phyloP scores from a whole-genome alignment of 2,888 invertebrate species.

The Rotaria macrura region DNA sequence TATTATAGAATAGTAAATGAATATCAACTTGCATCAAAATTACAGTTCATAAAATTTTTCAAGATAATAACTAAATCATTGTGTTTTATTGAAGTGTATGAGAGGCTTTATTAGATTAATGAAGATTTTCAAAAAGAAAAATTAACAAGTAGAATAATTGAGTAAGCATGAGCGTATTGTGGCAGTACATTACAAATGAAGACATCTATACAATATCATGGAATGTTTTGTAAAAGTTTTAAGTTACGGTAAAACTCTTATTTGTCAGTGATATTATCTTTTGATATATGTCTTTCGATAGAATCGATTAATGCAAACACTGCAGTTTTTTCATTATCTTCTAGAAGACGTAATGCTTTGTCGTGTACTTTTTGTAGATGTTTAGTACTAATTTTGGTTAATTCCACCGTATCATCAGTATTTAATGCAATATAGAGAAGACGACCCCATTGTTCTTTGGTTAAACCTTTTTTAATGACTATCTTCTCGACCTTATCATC shows the following conservation, averaged over 20 bases:
- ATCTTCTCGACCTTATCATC: background rate
- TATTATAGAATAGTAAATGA: too few relatives aligned
- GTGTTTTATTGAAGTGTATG: too few relatives aligned
- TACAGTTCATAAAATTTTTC: too few relatives aligned
- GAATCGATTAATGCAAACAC: background rate
- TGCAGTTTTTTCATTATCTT: background rate
- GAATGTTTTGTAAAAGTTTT: background rate
- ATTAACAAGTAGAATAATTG: too few relatives aligned
- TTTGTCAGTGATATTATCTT: background rate
- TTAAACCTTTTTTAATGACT: background rate
- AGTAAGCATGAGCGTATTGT: too few relatives aligned
- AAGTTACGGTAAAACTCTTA: background rate
- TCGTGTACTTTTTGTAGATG: background rate
- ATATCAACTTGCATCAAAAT: too few relatives aligned
- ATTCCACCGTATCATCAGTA: background rate
- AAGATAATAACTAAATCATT: too few relatives aligned
- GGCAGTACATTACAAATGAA: too few relatives aligned
- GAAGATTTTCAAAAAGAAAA: too few relatives aligned
- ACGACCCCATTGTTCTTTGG: background rate
- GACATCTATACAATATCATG: too few relatives aligned
- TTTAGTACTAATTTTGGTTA: background rate
- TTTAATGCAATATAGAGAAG: background rate
- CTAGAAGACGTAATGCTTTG: background rate
- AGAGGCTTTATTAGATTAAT: too few relatives aligned
- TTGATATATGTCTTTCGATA: background rate